Percentiles rank a stretch among this genome's conserved stretches.
These are phyloP conservation scores for Apolygus lucorum DNA, from an alignment of 1,140 invertebrate species.

Conservation along the genomic window DNA sequence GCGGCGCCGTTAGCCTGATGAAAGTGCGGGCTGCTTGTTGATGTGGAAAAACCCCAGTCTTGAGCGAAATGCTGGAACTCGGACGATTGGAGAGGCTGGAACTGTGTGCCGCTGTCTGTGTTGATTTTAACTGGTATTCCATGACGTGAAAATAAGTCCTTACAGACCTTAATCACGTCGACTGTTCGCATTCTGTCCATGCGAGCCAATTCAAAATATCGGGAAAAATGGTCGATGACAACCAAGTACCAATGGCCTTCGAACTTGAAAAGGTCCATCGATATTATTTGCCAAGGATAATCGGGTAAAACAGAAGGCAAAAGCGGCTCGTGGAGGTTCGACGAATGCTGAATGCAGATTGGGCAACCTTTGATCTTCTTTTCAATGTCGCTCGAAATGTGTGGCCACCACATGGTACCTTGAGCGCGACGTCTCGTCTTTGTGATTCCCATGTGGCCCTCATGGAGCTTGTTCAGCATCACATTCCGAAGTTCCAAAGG, in stretches of 20 bases:
- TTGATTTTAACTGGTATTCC: not conserved
- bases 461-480: not conserved
- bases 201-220: too few relatives aligned
- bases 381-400: not conserved
- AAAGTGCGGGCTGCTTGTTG: too few relatives aligned
- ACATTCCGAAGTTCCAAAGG: not conserved
- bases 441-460: not conserved
- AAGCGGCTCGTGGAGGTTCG: not conserved
- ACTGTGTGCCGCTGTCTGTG: not conserved
- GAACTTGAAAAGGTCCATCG: not conserved
- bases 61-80: not conserved
- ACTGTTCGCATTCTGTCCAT: not conserved
- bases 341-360: constrained; percentile 4
- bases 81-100: not conserved
- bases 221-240: not conserved
- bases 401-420: not conserved
- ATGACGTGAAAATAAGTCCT: not conserved
- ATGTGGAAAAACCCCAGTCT: not conserved
- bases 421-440: not conserved
- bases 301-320: not conserved
- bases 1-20: not conserved
- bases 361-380: not conserved
- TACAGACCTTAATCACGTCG: not conserved
- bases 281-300: not conserved
- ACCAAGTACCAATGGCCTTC: not conserved